Evolutionary conservation across 2,797 vertebrate genomes (phyloP).

Genomic region (Austrolebias charrua): DNA sequence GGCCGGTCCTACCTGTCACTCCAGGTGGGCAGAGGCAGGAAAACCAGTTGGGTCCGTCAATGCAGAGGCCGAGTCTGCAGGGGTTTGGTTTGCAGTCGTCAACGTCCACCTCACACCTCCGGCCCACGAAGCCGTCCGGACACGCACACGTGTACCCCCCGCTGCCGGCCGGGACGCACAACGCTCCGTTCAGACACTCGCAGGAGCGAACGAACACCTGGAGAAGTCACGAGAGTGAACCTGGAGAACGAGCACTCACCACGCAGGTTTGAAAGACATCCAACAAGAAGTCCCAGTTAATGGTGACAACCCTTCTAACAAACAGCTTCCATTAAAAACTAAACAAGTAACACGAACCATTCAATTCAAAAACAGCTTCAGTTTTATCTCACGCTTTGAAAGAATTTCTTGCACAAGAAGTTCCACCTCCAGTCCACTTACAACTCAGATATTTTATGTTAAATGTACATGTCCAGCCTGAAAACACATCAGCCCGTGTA

Average conservation of each 20-base stretch:
- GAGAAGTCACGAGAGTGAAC: background rate
- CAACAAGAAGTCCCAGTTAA: no score
- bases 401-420: no score
- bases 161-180: conserved; percentile 81
- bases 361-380: no score
- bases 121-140: conserved; percentile 80
- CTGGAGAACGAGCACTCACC: no score
- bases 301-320: no score
- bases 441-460: no score
- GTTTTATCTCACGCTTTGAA: no score
- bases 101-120: conserved; percentile 79
- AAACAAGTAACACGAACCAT: no score
- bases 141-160: conserved; percentile 85
- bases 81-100: conserved; percentile 84
- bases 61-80: conserved; percentile 84
- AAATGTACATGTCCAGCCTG: no score
- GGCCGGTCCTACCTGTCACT: conserved; percentile 77
- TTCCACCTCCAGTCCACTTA: no score
- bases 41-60: conserved; percentile 81
- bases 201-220: conserved; percentile 86
- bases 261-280: no score
- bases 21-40: conserved; percentile 85
- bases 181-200: conserved; percentile 85
- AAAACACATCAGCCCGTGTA: conserved; percentile 45
- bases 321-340: no score